Percentiles rank a stretch among this genome's conserved stretches.
Evolutionary conservation across 2,797 vertebrate species (phyloP).

Genomic region (Chiroxiphia lanceolata): DNA sequence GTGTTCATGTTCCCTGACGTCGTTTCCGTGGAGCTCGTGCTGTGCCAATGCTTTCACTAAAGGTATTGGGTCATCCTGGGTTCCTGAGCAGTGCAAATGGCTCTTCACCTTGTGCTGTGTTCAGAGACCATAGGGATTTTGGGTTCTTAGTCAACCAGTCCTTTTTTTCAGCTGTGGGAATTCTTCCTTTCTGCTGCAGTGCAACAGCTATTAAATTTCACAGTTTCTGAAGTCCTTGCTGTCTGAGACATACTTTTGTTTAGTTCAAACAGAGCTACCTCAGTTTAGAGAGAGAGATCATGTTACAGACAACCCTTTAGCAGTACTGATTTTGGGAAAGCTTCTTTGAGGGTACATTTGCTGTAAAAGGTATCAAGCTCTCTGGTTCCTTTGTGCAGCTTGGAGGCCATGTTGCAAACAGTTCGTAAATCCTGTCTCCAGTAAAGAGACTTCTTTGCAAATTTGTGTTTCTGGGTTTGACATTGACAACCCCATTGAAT

Average conservation of each 20-base stretch:
- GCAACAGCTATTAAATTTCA: neutral
- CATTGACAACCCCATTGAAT: neutral
- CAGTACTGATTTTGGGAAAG: neutral
- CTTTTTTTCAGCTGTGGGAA: neutral
- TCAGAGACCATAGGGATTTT: neutral
- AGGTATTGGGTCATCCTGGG: neutral
- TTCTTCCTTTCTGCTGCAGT: neutral
- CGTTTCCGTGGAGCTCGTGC: neutral
- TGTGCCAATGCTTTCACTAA: neutral
- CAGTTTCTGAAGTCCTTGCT: neutral
- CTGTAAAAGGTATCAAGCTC: neutral
- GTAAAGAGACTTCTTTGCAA: neutral
- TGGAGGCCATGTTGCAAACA: neutral
- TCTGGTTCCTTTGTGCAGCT: neutral
- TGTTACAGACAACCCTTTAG: neutral
- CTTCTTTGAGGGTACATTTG: neutral
- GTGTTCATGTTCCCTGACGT: accelerated
- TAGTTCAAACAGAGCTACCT: neutral
- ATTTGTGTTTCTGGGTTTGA: neutral
- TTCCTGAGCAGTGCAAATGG: neutral
- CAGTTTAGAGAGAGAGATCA: neutral
- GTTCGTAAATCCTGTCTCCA: neutral
- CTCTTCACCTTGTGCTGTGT: neutral
- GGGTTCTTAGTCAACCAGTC: neutral
- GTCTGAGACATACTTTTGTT: neutral